Base-by-base conservation (phyloP, 1,140 invertebrate species). In the Bradysia coprophila region DNA sequence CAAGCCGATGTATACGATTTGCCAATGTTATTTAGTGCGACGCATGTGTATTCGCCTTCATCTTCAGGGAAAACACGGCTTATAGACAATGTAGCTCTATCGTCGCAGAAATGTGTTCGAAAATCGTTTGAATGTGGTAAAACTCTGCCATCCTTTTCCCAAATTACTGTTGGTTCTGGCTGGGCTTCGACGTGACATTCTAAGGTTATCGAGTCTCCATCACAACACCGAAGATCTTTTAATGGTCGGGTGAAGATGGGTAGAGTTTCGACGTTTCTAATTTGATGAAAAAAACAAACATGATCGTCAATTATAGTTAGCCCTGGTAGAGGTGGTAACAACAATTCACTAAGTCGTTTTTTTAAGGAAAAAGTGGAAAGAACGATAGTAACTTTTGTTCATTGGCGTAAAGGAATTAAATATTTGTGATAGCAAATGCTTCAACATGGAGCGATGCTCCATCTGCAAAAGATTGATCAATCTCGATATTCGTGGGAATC, bases 21-120 rank as follows among this genome's bases (percentile, higher is more conserved):
- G 34, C 87, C 87, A 38, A 85, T 65, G 44, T 75, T 72, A 54
- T 91, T 91, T 49, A 72, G 74, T 6, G 80, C 84, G 37, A 83
- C 73, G 52, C 86, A 91, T 1, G 75, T 79, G 56, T 90, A 93
- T 49, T 84, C 80, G n/a, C 87, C 87, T 50, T 87, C 81, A 55
- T 92, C 87, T 53, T 89, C 84, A 1, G 83, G 81, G 49, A 79
- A 81, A 15, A 87, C 76, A 42, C 79, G 73, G 9, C 71, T 68
- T 49, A 92, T 88, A 43, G 64, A 69, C 20, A 89, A 59, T 16
- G 69, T 68, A 2, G 78, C 81, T 1, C 64, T 72, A 20, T 75
- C 71, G 1, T 73, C 78, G 41, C 82, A 75, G 49, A 72, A 76
- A 16, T 73, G 69, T 21, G 69, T 63, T 24, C 69, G 66, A 48